Base-by-base conservation (phyloP, 2,797 vertebrate genomes). In the Scyliorhinus canicula region DNA sequence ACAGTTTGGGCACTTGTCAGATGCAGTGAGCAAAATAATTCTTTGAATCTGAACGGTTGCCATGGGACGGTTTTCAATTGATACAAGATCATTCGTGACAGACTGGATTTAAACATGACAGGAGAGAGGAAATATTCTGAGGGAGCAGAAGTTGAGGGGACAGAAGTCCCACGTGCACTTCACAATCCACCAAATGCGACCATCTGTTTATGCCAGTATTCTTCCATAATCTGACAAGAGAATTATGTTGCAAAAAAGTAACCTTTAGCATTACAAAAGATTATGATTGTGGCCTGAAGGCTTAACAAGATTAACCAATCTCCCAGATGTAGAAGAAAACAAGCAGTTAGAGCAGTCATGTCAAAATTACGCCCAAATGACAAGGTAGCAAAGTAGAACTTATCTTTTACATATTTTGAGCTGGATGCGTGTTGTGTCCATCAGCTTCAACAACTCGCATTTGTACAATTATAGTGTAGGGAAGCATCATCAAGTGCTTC, bases 241-340 rank as follows among this genome's bases (percentile, higher is more conserved):
- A 94, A 94, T 94, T 94, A 94, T 35, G 12, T 31, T 35, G 55
- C 67, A 71, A 28, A 94, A 74, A 94, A 74, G 93, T 71, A 74
- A 94, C 69, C 67, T 94, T 94, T 94, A 52, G 35, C 67, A 71
- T 94, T 71, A 55, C 67, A 94, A 55, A 94, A 91, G 67, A 31
- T 4, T 94, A 21, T 94, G 93, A 74, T 74, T 94, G 93, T 60
- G 47, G 28, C 93, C 93, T 35, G 14, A 52, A 93, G 67, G 26
- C 67, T 35, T 74, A 94, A 74, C 67, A 94, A 69, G 67, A 94
- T 94, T 71, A 71, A 52, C 31, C 93, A 52, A 74, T 94, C 31
- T 94, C 69, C 52, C 47, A 94, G 93, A 94, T 69, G 52, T 35
- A 55, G 47, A 35, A 74, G 93, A 52, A 74, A 71, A 94, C 44